Base-by-base conservation (phyloP, 2,888 invertebrate genomes). In the Girardia tigrina region DNA sequence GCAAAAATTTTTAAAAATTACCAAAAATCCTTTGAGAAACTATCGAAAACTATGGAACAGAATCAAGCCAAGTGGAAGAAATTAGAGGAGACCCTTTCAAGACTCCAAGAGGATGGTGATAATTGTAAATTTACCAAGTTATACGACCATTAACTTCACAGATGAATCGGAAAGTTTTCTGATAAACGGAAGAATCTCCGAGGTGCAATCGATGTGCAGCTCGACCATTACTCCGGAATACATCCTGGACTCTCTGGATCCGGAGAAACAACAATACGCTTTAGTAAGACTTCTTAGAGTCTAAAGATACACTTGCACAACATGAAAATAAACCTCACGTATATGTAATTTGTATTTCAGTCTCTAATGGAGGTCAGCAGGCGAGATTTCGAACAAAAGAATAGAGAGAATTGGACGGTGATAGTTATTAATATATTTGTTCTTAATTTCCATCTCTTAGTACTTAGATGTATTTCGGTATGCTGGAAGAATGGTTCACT, bases 21-120 rank as follows among this genome's bases (percentile, higher is more conserved):
- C n/a, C n/a, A 20, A 12, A 56, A 56, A 56, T 20, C n/a, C n/a
- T 8, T 56, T 56, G 56, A 56, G n/a, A 56, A 56, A 56, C 23
- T 56, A 56, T 56, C 56, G 4, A 56, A 56, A 56, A 2, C 4
- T 20, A 56, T 56, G 56, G 56, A 56, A 56, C 56, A 56, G n/a
- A 56, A 56, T 23, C n/a, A 56, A 56, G 56, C 56, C 4, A 56
- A 56, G n/a, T 56, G 56, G 56, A 56, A 56, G n/a, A 56, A 56
- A n/a, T 56, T 56, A 56, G 56, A 56, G n/a, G 56, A 56, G n/a
- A 6, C 4, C 4, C 23, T 56, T 6, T 12, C 4, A 12, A 12
- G 8, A 20, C n/a, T 56, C 6, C n/a, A n/a, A n/a, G 56, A 4
- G n/a, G 4, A 56, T 56, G 56, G 56, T 56, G 23, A 56, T n/a